Percentiles rank a stretch among this genome's conserved stretches.
Evolutionary conservation across 2,888 invertebrate species (phyloP).

Genomic region (Athripsodes cinereus): DNA sequence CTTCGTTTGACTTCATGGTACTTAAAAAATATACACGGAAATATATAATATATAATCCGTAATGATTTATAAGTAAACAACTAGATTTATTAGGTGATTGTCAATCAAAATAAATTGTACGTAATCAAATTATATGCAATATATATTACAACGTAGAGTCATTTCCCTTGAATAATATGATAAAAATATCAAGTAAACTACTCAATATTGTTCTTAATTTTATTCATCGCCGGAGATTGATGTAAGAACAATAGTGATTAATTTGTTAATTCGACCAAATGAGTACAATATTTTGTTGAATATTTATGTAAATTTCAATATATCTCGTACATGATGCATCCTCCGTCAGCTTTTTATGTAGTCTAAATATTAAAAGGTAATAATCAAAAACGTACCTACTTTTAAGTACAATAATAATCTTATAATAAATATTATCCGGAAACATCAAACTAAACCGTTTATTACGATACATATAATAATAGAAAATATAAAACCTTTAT

Average conservation of each 20-base stretch:
- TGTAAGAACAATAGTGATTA: background rate
- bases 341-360: too few species aligned
- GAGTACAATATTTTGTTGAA: background rate
- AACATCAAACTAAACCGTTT: too few species aligned
- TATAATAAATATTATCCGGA: too few species aligned
- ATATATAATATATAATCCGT: background rate
- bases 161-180: background rate
- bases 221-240: background rate
- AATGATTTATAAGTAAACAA: background rate
- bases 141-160: background rate
- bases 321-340: background rate
- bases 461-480: too few species aligned
- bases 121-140: background rate
- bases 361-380: too few species aligned
- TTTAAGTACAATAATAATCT: too few species aligned
- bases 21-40: background rate
- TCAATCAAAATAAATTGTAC: background rate
- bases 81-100: background rate
- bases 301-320: background rate
- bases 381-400: too few species aligned
- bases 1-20: background rate
- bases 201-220: background rate
- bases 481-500: too few species aligned
- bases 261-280: background rate
- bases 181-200: background rate